Conservation (phyloP, 2,888 invertebrate genomes). For the Cheilosia soror region DNA sequence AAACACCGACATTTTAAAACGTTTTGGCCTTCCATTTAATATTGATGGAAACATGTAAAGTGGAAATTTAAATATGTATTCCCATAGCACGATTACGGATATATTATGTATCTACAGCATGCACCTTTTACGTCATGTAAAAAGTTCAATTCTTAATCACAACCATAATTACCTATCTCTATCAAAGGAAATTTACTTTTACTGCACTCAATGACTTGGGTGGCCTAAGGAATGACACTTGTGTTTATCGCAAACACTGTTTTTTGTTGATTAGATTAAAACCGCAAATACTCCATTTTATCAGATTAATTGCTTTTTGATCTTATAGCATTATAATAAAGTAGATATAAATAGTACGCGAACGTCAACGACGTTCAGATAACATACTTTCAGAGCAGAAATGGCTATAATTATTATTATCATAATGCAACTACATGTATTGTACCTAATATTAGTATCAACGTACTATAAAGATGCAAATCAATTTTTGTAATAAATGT, state of each 20-base stretch:
- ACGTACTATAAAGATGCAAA: constrained; percentile 1
- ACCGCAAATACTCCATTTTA: constrained; percentile 11
- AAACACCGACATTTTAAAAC: too few relatives aligned
- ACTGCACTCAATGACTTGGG: not conserved
- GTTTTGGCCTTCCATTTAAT: too few relatives aligned
- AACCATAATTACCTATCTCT: too few relatives aligned
- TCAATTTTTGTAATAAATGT: not conserved
- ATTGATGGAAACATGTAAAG: too few relatives aligned
- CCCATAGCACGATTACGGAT: too few relatives aligned
- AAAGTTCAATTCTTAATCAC: too few relatives aligned
- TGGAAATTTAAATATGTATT: too few relatives aligned
- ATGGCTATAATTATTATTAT: not conserved
- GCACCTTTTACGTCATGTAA: too few relatives aligned
- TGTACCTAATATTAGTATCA: not conserved
- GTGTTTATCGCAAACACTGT: not conserved
- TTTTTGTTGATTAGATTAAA: constrained; percentile 19
- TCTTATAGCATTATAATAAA: not conserved
- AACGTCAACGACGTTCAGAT: constrained; percentile 5
- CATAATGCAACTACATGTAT: not conserved
- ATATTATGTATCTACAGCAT: too few relatives aligned
- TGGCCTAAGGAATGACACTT: not conserved
- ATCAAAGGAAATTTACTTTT: not conserved
- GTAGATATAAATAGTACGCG: not conserved
- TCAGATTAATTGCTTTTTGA: constrained; percentile 11
- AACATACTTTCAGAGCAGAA: not conserved